Evolutionary conservation across 2,797 vertebrate species (phyloP).

Genomic region (Squalus acanthias): DNA sequence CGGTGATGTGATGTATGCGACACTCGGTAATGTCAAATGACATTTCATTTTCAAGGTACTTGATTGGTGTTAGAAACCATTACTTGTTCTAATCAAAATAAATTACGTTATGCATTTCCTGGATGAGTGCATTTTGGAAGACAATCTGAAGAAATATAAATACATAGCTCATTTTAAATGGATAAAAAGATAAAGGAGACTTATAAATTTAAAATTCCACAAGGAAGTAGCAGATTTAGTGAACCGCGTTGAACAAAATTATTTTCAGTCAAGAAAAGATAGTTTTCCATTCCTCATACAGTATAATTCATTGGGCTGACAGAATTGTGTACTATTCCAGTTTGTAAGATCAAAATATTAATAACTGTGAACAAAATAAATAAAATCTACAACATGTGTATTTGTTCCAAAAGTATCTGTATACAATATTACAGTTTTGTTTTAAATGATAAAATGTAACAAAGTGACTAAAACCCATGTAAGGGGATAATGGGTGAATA

Average conservation of each 20-base stretch:
- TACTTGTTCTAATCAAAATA: conserved; percentile 38
- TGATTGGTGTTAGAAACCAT: conserved; percentile 38
- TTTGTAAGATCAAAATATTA: conserved; percentile 1
- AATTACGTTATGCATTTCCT: conserved; percentile 27
- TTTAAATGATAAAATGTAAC: neutral
- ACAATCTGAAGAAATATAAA: conserved; percentile 34
- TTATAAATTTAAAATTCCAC: conserved; percentile 7
- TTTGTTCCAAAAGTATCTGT: neutral
- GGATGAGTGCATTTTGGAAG: conserved; percentile 28
- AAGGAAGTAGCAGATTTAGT: conserved; percentile 11
- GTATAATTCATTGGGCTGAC: neutral
- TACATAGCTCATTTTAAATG: conserved; percentile 30
- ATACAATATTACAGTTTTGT: neutral
- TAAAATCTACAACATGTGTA: neutral
- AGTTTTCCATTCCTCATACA: neutral
- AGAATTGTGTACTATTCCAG: neutral
- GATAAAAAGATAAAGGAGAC: conserved; percentile 26
- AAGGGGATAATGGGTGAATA: neutral
- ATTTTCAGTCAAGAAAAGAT: neutral
- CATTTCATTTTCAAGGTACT: conserved; percentile 30
- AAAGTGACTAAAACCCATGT: neutral
- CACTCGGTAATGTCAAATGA: conserved; percentile 24
- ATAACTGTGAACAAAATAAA: neutral
- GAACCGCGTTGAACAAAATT: neutral
- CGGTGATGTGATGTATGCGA: conserved; percentile 25